Base-by-base conservation (phyloP, 2,113 vertebrate species). In the Microtus richardsoni region DNA sequence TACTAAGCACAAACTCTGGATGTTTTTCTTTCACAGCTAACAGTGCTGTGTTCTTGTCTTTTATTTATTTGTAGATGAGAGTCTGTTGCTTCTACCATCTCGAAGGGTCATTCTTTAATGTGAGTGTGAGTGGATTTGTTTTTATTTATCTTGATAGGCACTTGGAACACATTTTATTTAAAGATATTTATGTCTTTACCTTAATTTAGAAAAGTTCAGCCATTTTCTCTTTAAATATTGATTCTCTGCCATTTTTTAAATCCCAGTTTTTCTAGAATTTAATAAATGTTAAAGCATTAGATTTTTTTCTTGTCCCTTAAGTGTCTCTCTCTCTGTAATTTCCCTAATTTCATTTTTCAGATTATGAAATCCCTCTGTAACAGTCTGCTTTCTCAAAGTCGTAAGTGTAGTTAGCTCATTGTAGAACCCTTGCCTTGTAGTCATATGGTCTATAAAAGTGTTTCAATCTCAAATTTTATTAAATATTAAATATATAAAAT, bases 201-300 rank as follows among this genome's bases (percentile, higher is more conserved):
- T n/a, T 95, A n/a, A 92, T 85, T 85, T 90, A 73, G 80, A 87
- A 93, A 88, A 26, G 78, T 70, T 77, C 28, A 70, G 49, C 86
- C 92, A 88, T 95, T 71, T 60, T 77, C 17, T 91, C 89, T 85
- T 90, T 78, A 92, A 68, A 88, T 95, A 92, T 75, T 84, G 70
- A 95, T 84, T 88, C 26, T 74, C 36, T 95, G 75, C 33, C 54
- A 75, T 88, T 95, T 17, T 88, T 90, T 78, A 36, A 66, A 92
- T 96, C 12, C 70, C 13, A 70, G 13, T 82, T 88, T 92, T 91
- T 93, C 58, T 93, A 64, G 82, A 90, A 92, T 88, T 52, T 73
- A 49, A 85, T 75, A 13, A 87, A 54, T 52, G 3, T 87, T 30
- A 88, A 93, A 78, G 30, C 30, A 30, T 89, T 93, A 64, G 26